Evolutionary conservation across 2,113 vertebrate genomes (phyloP), one percentile per base, ranked within the genome.

Genomic region (Lethenteron camtschaticum): DNA sequence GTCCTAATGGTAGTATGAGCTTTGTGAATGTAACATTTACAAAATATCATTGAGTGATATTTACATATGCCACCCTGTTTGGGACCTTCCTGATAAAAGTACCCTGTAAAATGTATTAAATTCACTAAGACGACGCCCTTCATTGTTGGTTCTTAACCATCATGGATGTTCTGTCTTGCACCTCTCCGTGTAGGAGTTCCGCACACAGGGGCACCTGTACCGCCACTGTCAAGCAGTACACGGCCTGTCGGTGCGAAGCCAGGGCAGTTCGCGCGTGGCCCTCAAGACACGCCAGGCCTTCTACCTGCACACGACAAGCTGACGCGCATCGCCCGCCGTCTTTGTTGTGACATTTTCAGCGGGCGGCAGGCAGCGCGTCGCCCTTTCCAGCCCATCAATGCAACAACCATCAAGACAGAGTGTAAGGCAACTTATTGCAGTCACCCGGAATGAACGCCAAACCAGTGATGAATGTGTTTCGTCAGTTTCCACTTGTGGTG

Each of bases 261-360:
- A 66, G 24, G 10, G 63, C 24, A 20, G n/a, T 9, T 66, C 63
- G 10, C 63, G 63, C 63, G 24, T 71, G 57, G 70, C 72, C 59
- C 72, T 73, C 69, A 73, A 71, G 70, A 73, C 72, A n/a, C 68
- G 70, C 14, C 72, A 73, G 68, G 72, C 72, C 13, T 73, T 73
- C 68, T 73, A 71, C 59, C 70, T 73, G n/a, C 72, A 73, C 56
- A 73, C 72, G 14, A 69, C 72, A 73, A 41, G 68, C 68, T 71
- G 58, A 73, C 72, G 57, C 70, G 58, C 70, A 71, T 73, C 18
- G 72, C 72, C 3, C 72, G 72, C 56, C 68, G 70, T 57, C 68
- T 71, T 16, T 73, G 72, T 57, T 70, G 55, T n/a, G 57, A 57
- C 10, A 60, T 73, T 16, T 57, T 73, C 41, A 70, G 56, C 12